Percentiles rank a stretch among this genome's conserved stretches.
Evolutionary conservation across 2,113 vertebrate species (phyloP).

Genomic region (Eudyptes chrysolophus): DNA sequence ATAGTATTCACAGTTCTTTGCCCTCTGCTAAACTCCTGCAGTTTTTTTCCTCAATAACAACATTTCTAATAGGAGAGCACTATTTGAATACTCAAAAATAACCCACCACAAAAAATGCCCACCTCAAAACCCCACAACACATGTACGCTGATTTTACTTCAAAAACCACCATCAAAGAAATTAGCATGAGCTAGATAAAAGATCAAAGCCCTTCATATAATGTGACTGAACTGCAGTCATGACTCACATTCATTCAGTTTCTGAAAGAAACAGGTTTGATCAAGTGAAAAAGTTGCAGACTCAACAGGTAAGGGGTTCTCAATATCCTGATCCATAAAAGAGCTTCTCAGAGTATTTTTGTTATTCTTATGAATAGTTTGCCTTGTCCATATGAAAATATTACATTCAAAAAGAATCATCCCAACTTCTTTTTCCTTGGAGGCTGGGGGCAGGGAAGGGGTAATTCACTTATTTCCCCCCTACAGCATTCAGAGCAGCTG

Average conservation of each 20-base stretch:
- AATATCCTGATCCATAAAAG: not conserved
- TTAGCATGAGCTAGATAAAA: not conserved
- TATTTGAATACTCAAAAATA: not conserved
- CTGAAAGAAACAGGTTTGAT: not conserved
- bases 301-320: not conserved
- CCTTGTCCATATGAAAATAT: not conserved
- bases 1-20: not conserved
- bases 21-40: not conserved
- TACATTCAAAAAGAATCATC: not conserved
- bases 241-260: not conserved
- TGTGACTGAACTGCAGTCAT: not conserved
- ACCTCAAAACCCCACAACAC: not conserved
- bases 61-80: not conserved
- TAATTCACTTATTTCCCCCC: not conserved
- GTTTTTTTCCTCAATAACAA: not conserved
- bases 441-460: not conserved
- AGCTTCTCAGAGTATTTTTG: not conserved
- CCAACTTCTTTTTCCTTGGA: not conserved
- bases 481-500: not conserved
- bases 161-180: not conserved
- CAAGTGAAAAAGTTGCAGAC: not conserved
- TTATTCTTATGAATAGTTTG: not conserved
- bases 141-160: not conserved
- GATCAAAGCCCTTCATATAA: not conserved
- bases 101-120: not conserved